Base-by-base conservation (phyloP, 2,888 invertebrate species). In the Pammene aurita region DNA sequence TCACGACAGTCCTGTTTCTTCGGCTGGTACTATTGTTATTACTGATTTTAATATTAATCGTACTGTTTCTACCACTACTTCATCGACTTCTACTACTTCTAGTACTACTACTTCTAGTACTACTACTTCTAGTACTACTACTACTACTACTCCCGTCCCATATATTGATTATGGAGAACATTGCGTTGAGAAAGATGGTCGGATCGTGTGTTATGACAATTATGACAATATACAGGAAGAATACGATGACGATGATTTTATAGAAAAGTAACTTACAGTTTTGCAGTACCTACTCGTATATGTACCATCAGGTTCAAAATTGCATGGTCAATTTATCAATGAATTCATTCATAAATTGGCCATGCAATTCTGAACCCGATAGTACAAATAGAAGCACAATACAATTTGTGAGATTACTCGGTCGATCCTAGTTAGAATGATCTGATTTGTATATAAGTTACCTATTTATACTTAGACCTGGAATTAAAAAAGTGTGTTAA, bases 151-250 rank as follows among this genome's bases (percentile, higher is more conserved):
- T 55, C 50, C 18, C 16, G 57, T 41, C 5, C 48, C 70, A 62
- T 52, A 72, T 55, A 71, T 50, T 42, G 13, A 71, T 42, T 63
- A 44, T 46, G 6, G 54, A 13, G 50, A 67, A 46, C 60, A 61
- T n/a, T 89, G 88, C 73, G 78, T 86, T 7, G 85, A 87, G 68
- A 80, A 84, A 60, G 70, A 77, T 10, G 83, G 83, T 50, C 78
- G 81, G 35, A 75, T 88, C 63, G 80, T 88, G 63, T 89, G 89
- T 74, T 82, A 81, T 67, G 69, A 78, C 68, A 73, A 73, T 74
- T 82, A 81, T 67, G 69, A 78, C 68, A 73, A 73, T 14, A 16
- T n/a, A 50, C 44, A 55, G 13, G 66, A 46, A 6, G 50, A 52
- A n/a, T 50, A 62, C 48, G 61, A 61, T 10, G 62, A 41, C 6